phyloP scores from a whole-genome alignment of 2,113 vertebrate genomes.

The Platysternon megacephalum region DNA sequence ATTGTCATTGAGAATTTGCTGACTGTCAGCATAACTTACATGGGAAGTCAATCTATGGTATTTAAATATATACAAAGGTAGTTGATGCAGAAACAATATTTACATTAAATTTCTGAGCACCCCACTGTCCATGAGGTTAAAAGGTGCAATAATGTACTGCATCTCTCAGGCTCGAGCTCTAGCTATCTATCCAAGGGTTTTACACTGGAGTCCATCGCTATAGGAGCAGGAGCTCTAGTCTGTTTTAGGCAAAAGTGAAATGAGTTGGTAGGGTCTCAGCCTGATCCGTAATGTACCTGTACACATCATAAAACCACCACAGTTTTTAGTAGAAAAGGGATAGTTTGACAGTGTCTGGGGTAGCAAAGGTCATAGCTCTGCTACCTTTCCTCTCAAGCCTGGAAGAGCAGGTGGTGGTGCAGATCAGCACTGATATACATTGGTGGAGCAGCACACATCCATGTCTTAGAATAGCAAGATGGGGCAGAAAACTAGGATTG shows the following conservation, averaged over 20 bases:
- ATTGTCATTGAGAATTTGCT: background rate
- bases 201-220: background rate
- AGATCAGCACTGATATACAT: background rate
- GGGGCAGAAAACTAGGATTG: background rate
- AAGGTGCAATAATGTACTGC: background rate
- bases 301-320: background rate
- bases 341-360: background rate
- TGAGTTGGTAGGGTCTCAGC: background rate
- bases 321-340: background rate
- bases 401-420: background rate
- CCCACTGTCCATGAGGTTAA: background rate
- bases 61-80: conserved; percentile 1
- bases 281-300: background rate
- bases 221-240: background rate
- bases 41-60: conserved; percentile 5
- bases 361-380: background rate
- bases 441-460: background rate
- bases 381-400: background rate
- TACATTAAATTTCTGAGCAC: background rate
- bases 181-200: background rate
- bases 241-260: conserved; percentile 3
- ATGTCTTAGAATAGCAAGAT: background rate
- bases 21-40: background rate
- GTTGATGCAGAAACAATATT: background rate
- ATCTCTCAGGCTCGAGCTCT: background rate